Conservation (phyloP, 2,113 vertebrate genomes). For the Strix uralensis region DNA sequence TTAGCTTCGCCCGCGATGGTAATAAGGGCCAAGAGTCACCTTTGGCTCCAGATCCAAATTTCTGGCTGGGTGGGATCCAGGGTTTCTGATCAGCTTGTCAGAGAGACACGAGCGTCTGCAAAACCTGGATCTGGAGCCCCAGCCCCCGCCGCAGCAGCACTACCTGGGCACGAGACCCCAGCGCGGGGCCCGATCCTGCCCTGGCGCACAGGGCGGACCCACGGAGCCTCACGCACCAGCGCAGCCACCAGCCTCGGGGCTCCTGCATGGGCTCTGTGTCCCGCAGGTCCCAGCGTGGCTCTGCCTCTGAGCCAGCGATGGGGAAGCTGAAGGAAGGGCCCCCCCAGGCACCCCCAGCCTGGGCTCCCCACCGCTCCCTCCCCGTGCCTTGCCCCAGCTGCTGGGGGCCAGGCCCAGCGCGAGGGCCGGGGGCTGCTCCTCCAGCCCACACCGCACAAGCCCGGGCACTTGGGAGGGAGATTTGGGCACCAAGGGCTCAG, state of each 20-base stretch:
- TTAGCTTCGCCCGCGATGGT: not conserved
- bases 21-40: conserved; percentile 52
- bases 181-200: not conserved
- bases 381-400: not conserved
- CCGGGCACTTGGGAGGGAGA: not conserved
- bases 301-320: accelerated
- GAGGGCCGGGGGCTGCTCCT: not conserved
- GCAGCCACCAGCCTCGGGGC: not conserved
- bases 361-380: not conserved
- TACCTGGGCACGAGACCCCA: not conserved
- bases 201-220: not conserved
- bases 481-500: not conserved
- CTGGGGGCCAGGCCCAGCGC: not conserved
- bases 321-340: not conserved
- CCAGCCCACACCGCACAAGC: not conserved
- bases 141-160: not conserved
- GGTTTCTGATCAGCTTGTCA: not conserved
- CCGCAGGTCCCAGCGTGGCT: accelerated
- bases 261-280: not conserved
- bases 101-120: not conserved
- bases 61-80: conserved; percentile 44
- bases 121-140: conserved; percentile 58
- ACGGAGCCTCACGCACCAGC: not conserved
- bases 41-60: conserved; percentile 61
- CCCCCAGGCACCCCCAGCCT: not conserved